These are phyloP conservation scores for Salvelinus namaycush DNA, from an alignment of 2,113 vertebrate species.

Conservation along the genomic window DNA sequence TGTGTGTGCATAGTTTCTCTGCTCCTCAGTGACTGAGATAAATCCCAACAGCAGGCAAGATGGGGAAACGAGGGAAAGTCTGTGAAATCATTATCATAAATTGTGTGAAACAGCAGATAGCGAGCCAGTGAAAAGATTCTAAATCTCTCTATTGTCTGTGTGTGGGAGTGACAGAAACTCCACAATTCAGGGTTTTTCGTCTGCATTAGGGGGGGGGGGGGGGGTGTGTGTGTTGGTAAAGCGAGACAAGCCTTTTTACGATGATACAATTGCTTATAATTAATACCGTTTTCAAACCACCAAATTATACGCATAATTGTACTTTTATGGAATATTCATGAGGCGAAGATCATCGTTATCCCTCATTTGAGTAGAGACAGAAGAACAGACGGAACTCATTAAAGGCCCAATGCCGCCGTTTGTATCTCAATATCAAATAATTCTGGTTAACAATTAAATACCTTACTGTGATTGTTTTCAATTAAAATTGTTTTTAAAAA, in stretches of 20 bases:
- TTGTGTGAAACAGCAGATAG: slow-evolving; percentile 21
- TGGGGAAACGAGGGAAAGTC: neutral
- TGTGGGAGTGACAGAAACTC: slow-evolving; percentile 25
- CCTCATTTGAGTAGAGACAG: slow-evolving; percentile 21
- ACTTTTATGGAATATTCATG: slow-evolving; percentile 40
- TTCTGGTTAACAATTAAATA: too few relatives aligned
- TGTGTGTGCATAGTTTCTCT: slow-evolving; percentile 29
- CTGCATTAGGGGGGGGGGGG: neutral
- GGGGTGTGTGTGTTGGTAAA: neutral
- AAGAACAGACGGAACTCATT: slow-evolving; percentile 8
- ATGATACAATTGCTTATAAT: slow-evolving; percentile 36
- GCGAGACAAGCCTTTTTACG: neutral
- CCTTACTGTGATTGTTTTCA: too few relatives aligned
- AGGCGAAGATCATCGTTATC: too few relatives aligned
- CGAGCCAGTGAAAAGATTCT: slow-evolving; percentile 25
- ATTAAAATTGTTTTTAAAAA: too few relatives aligned
- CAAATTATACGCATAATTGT: slow-evolving; percentile 21
- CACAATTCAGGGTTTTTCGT: slow-evolving; percentile 3
- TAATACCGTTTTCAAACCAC: slow-evolving; percentile 32
- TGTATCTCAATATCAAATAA: too few relatives aligned
- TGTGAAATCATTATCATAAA: slow-evolving; percentile 43
- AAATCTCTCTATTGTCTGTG: slow-evolving; percentile 39
- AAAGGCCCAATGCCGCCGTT: too few relatives aligned
- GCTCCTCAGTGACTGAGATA: slow-evolving; percentile 22
- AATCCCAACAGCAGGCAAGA: slow-evolving; percentile 14